Evolutionary conservation across 2,113 vertebrate genomes (phyloP).

Genomic region (Chelonoidis abingdonii): DNA sequence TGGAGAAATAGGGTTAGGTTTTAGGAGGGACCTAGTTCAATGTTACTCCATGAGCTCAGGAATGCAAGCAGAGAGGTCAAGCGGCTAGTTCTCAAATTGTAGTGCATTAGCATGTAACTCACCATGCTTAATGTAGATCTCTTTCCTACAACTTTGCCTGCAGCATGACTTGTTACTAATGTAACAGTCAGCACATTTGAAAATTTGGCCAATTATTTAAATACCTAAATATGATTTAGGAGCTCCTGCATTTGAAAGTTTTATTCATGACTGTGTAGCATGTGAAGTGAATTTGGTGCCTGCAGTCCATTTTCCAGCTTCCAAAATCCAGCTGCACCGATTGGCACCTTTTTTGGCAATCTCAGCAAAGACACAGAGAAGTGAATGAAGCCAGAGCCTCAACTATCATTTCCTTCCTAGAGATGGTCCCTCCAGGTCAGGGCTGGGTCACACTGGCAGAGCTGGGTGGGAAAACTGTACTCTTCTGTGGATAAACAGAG

Average conservation of each 20-base stretch:
- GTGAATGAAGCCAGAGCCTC: not conserved
- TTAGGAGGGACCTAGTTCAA: not conserved
- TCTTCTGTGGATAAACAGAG: not conserved
- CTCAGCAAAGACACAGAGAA: not conserved
- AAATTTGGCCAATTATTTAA: not conserved
- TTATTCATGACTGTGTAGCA: not conserved
- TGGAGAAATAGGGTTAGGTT: not conserved
- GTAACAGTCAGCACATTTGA: not conserved
- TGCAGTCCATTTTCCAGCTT: not conserved
- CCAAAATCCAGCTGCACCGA: not conserved
- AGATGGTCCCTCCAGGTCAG: not conserved
- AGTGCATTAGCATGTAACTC: not conserved
- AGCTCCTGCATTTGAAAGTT: not conserved
- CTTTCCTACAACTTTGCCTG: not conserved
- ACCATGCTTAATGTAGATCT: not conserved
- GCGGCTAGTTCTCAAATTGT: not conserved
- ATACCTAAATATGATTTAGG: not conserved
- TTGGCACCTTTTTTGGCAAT: not conserved
- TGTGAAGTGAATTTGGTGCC: not conserved
- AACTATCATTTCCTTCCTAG: not conserved
- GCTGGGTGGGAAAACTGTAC: not conserved
- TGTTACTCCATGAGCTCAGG: not conserved
- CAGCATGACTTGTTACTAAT: not conserved
- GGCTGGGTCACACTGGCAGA: not conserved
- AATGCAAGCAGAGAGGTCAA: not conserved